Evolutionary conservation across 2,113 vertebrate species (phyloP).

Genomic region (Salvelinus namaycush): DNA sequence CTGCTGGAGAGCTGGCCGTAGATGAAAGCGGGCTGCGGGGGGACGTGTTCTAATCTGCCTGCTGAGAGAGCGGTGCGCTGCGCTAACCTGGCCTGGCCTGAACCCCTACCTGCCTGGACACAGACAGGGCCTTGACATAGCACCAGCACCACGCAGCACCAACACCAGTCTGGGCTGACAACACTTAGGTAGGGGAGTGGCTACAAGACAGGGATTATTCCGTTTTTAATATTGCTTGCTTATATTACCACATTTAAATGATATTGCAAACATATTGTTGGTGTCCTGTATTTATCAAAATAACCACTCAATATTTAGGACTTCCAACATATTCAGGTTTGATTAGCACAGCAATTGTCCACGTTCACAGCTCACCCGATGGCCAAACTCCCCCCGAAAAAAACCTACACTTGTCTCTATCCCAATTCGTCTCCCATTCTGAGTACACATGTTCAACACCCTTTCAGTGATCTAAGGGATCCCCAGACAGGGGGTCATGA

Average conservation of each 20-base stretch:
- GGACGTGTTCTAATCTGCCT: slow-evolving; percentile 66
- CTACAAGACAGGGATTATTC: background rate
- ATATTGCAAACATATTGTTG: too few species aligned
- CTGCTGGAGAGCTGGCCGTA: slow-evolving; percentile 63
- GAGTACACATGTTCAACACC: slow-evolving; percentile 53
- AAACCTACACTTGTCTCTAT: slow-evolving; percentile 29
- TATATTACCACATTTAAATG: too few species aligned
- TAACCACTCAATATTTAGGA: too few species aligned
- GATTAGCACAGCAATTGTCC: too few species aligned
- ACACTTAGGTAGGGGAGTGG: slow-evolving; percentile 5
- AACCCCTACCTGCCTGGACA: slow-evolving; percentile 63
- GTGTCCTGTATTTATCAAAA: too few species aligned
- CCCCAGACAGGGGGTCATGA: slow-evolving; percentile 46
- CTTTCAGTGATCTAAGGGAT: slow-evolving; percentile 58
- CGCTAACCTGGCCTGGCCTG: slow-evolving; percentile 36
- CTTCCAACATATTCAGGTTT: too few species aligned
- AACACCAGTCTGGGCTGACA: slow-evolving; percentile 12
- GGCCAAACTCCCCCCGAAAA: too few species aligned
- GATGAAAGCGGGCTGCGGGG: slow-evolving; percentile 76
- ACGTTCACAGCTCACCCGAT: too few species aligned
- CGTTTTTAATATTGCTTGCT: too few species aligned
- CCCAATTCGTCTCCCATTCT: slow-evolving; percentile 45
- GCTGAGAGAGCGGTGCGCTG: slow-evolving; percentile 44
- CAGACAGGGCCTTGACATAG: slow-evolving; percentile 47
- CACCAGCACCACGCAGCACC: slow-evolving; percentile 28